A percentile compares a stretch with the other conserved stretches of the same genome.
Conservation (phyloP, 2,113 vertebrate genomes). For the Sturnus vulgaris region DNA sequence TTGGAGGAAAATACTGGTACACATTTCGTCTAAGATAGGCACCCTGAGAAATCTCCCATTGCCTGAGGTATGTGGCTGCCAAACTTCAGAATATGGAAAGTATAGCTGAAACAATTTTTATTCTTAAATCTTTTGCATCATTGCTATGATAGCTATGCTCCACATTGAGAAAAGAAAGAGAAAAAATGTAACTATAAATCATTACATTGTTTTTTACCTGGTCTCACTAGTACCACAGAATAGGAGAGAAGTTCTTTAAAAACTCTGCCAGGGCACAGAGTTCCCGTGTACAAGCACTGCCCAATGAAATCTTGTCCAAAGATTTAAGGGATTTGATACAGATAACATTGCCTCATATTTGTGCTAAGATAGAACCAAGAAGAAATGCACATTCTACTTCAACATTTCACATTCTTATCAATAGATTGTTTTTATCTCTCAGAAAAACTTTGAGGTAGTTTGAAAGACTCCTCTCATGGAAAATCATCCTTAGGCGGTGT, state of each 20-base stretch:
- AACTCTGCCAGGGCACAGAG: neutral
- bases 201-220: neutral
- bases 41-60: neutral
- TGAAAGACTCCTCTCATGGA: neutral
- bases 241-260: neutral
- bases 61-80: neutral
- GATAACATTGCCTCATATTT: neutral
- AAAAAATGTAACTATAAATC: neutral
- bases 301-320: neutral
- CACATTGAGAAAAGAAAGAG: neutral
- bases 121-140: neutral
- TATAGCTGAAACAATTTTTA: neutral
- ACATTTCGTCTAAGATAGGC: neutral
- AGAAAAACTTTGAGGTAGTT: neutral
- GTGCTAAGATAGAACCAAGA: neutral
- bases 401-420: neutral
- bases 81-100: neutral
- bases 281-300: neutral
- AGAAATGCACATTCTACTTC: neutral
- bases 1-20: neutral
- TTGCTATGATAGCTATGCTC: neutral
- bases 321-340: neutral
- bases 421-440: neutral
- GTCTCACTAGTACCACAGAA: neutral
- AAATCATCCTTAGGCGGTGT: neutral